Evolutionary conservation across 2,888 invertebrate species (phyloP), one percentile per base, ranked within the genome.

Genomic region (Trissoscelio sp.): DNA sequence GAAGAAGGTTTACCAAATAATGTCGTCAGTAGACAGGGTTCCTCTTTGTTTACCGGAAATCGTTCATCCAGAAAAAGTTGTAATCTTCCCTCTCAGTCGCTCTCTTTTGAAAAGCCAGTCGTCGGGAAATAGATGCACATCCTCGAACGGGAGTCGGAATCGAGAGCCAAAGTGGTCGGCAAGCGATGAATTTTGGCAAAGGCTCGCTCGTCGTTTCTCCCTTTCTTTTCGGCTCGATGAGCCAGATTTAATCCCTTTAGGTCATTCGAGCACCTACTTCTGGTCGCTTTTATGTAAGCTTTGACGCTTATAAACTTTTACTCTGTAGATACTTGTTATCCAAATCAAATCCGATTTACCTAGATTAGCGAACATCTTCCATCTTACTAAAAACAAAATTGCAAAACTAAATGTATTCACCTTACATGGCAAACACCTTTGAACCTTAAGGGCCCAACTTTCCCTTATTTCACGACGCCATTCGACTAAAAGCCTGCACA

Each of bases 1-100:
- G 73, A 77, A 55, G 55, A 42, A 34, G 77, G 85, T 87, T 88
- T 88, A 88, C 88, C 88, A 83, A 88, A 89, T 89, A 89, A 90
- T 90, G 88, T 88, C 86, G 87, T 80, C 78, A 62, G 74, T 74
- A 70, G 60, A 75, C 66, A 72, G 60, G 67, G 34, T 70, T 62
- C 79, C 80, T 84, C 85, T 87, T 87, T 86, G 87, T 87, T 87
- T 86, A 85, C 83, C 73, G 72, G 79, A 82, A 83, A 51, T 77
- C 85, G 66, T 42, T 86, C 84, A 85, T 70, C 82, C 75, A 84
- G 81, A 87, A 85, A 82, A 75, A 85, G 83, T 78, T 83, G 77
- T 72, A 84, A 73, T 69, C 57, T 46, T 78, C 67, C 67, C 44
- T 73, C 66, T 60, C 62, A 44, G 58, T 28, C 22, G 72, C 53